Evolutionary conservation across 2,113 vertebrate genomes (phyloP).

Genomic region (Nycticebus coucang): DNA sequence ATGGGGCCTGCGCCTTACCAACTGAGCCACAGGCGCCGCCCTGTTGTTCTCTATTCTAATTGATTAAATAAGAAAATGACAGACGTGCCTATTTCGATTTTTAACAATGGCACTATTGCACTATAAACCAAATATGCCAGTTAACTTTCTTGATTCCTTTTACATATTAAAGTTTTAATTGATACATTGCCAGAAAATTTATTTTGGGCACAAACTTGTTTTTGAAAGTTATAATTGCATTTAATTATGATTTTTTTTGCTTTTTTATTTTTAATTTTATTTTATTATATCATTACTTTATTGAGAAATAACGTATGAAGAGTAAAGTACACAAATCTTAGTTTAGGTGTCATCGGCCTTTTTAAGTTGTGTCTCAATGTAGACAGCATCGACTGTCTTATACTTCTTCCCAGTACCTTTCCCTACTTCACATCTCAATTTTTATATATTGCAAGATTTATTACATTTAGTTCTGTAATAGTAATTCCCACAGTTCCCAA

Average conservation of each 20-base stretch:
- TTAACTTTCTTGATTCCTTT: neutral
- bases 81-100: neutral
- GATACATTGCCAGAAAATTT: neutral
- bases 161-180: neutral
- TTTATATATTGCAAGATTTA: neutral
- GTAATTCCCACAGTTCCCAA: neutral
- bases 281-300: neutral
- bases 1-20: too few relatives aligned
- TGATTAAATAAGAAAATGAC: conserved; percentile 5
- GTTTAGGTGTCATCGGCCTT: neutral
- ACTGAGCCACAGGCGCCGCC: too few relatives aligned
- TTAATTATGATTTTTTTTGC: conserved; percentile 15
- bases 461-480: neutral
- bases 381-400: neutral
- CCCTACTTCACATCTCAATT: too few relatives aligned
- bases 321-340: neutral
- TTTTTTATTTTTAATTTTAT: neutral
- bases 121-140: neutral
- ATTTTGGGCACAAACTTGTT: neutral
- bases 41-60: neutral
- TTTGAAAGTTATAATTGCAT: neutral
- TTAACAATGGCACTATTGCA: neutral
- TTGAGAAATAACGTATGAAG: neutral
- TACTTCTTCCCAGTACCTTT: neutral
- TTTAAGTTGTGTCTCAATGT: neutral